Percentiles rank a stretch among this genome's conserved stretches.
Conservation (phyloP, 2,888 invertebrate species). For the Eledona agricola region DNA sequence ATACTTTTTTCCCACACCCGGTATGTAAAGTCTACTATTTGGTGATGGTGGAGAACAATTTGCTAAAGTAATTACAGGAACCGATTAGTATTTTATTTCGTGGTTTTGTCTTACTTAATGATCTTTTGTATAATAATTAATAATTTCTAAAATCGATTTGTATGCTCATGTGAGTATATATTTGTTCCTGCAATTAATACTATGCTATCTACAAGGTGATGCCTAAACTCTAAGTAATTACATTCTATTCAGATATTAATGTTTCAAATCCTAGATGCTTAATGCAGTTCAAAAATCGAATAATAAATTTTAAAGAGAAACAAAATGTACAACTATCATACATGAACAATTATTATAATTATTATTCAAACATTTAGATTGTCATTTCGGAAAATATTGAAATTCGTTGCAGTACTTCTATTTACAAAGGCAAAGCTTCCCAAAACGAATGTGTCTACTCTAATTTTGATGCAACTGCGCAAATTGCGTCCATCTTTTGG, state of each 20-base stretch:
- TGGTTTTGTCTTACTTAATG: no score
- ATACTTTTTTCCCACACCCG: no score
- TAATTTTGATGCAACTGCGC: neutral
- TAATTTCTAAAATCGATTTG: no score
- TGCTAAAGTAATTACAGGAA: no score
- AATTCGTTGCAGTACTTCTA: slow-evolving; percentile 51
- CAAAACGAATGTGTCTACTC: slow-evolving; percentile 6
- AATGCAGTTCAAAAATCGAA: slow-evolving; percentile 57
- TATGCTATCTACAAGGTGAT: slow-evolving; percentile 17
- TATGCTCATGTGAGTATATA: no score
- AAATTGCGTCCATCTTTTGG: slow-evolving; percentile 5
- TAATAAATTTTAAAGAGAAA: slow-evolving; percentile 43
- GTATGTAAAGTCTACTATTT: no score
- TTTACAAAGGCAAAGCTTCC: slow-evolving; percentile 14
- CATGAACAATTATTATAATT: slow-evolving; percentile 41
- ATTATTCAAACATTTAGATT: slow-evolving; percentile 50
- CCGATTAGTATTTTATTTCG: no score
- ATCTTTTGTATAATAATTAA: no score
- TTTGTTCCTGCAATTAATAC: slow-evolving; percentile 13
- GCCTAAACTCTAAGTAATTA: slow-evolving; percentile 21
- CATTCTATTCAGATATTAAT: slow-evolving; percentile 40
- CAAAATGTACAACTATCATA: slow-evolving; percentile 41
- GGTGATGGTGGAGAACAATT: no score
- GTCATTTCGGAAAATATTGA: slow-evolving; percentile 51
- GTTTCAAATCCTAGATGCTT: slow-evolving; percentile 61